Conservation (phyloP, 1,140 invertebrate species). For the Leptinotarsa lineolata region DNA sequence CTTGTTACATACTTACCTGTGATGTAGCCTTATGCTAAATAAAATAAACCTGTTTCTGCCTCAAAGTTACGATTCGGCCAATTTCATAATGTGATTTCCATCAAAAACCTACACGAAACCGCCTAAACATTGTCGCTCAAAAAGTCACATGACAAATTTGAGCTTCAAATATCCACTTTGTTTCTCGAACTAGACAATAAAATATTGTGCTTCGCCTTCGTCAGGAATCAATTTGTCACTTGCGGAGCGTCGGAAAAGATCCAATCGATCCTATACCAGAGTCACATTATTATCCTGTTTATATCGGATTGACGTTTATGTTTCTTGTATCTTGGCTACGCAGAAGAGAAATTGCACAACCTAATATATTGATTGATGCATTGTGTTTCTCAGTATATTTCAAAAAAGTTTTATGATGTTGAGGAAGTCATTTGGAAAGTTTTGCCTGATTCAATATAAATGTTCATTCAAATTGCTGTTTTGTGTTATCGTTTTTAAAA, state of each 20-base stretch:
- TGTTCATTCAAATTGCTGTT: no score
- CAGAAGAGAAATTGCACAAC: background rate
- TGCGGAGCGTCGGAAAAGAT: background rate
- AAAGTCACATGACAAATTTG: background rate
- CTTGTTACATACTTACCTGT: no score
- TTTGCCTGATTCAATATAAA: no score
- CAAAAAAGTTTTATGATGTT: no score
- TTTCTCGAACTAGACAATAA: background rate
- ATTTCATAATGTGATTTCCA: no score
- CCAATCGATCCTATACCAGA: background rate
- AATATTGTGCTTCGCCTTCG: slow-evolving; percentile 5
- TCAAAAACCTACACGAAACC: no score
- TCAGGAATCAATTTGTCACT: background rate
- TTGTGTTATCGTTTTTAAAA: no score
- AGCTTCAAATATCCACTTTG: background rate
- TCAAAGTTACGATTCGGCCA: no score
- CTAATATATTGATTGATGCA: background rate
- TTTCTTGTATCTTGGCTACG: background rate
- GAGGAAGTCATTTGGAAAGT: no score
- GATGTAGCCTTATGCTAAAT: no score
- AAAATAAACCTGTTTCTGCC: no score
- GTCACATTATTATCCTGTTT: slow-evolving; percentile 3
- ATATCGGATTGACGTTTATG: background rate
- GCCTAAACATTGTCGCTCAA: no score
- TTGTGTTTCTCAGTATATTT: background rate